Conservation (phyloP, 2,888 invertebrate species). For the Lordiphosa fenestrarum region DNA sequence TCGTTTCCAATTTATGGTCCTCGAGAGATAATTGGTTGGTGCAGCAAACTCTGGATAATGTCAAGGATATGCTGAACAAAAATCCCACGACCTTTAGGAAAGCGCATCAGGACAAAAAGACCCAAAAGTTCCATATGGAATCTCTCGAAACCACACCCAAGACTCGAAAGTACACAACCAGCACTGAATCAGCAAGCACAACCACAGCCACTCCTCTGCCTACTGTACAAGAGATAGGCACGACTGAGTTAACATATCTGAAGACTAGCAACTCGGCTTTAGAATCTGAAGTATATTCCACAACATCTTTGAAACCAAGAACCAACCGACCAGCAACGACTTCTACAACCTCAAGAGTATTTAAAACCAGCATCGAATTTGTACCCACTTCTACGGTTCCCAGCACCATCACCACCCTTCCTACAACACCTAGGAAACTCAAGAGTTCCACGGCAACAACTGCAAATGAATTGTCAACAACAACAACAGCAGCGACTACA, state of each 20-base stretch:
- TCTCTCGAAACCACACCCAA: too few relatives aligned
- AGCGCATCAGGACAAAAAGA: slow-evolving; percentile 20
- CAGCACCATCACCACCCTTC: too few relatives aligned
- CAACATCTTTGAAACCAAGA: too few relatives aligned
- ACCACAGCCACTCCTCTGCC: background rate
- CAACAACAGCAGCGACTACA: slow-evolving; percentile 1
- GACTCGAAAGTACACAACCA: background rate
- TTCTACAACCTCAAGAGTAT: too few relatives aligned
- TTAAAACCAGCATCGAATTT: slow-evolving; percentile 1
- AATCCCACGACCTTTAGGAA: slow-evolving; percentile 24
- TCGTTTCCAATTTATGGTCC: slow-evolving; percentile 16
- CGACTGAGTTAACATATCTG: too few relatives aligned
- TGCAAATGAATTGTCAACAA: background rate
- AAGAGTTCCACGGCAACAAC: slow-evolving; percentile 3
- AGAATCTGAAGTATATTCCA: slow-evolving; percentile 1
- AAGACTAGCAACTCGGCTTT: slow-evolving; percentile 1
- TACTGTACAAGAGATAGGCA: background rate
- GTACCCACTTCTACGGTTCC: too few relatives aligned
- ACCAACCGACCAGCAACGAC: too few relatives aligned
- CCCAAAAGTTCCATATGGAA: background rate
- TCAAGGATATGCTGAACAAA: slow-evolving; percentile 23
- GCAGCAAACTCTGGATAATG: slow-evolving; percentile 10
- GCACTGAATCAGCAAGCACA: background rate
- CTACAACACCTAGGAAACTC: too few relatives aligned
- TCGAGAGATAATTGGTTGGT: slow-evolving; percentile 39